These are phyloP conservation scores for Anthopleura xanthogrammica DNA, from an alignment of 92 coral and sea anemone genomes.

Conservation along the genomic window DNA sequence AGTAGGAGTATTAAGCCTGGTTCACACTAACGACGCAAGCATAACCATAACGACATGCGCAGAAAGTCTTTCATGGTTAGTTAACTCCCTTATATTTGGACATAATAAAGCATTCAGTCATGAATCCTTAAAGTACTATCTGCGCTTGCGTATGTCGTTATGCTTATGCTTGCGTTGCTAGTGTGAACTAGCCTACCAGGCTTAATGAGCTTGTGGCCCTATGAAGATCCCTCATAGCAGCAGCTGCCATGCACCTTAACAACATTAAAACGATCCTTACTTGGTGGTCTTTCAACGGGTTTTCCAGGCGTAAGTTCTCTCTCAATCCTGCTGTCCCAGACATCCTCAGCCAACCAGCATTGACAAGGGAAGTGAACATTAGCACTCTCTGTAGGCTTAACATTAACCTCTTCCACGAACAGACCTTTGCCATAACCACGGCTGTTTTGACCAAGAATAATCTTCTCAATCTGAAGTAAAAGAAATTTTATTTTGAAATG, in stretches of 20 bases:
- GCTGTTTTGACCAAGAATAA: conserved; percentile 82
- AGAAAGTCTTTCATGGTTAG: too few relatives aligned
- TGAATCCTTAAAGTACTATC: too few relatives aligned
- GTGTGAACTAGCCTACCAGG: too few relatives aligned
- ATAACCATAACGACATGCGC: too few relatives aligned
- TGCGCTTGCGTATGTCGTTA: too few relatives aligned
- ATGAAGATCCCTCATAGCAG: not conserved
- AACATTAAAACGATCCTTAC: conserved; percentile 39
- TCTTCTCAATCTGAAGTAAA: conserved; percentile 63
- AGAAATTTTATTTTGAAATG: not conserved
- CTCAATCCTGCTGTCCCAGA: conserved; percentile 84
- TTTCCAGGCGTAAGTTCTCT: conserved; percentile 69
- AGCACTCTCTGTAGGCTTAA: conserved; percentile 53
- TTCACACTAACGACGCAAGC: too few relatives aligned
- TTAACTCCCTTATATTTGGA: too few relatives aligned
- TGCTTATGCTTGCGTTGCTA: too few relatives aligned
- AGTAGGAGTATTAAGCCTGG: too few relatives aligned
- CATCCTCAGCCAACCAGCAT: conserved; percentile 91
- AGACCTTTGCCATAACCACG: conserved; percentile 85
- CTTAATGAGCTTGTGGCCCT: too few relatives aligned
- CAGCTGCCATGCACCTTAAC: not conserved
- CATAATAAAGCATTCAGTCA: too few relatives aligned
- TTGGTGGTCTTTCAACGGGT: conserved; percentile 73
- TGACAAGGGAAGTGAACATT: conserved; percentile 69
- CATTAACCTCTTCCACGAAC: conserved; percentile 75